phyloP scores from a whole-genome alignment of 2,888 invertebrate genomes.

The Quadroppia sp. region DNA sequence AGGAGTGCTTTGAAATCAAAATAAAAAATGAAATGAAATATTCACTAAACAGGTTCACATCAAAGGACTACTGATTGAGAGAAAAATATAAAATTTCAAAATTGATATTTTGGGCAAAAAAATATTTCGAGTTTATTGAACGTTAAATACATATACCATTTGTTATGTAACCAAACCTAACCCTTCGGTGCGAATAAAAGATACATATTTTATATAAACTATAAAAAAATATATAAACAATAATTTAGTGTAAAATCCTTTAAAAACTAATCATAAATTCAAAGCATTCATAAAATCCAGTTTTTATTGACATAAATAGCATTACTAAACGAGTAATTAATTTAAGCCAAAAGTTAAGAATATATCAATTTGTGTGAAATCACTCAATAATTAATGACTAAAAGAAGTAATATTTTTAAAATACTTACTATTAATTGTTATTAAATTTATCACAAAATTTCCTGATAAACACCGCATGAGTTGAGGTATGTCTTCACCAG shows the following conservation, averaged over 20 bases:
- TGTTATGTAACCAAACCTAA: not conserved
- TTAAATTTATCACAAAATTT: no score
- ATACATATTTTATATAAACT: not conserved
- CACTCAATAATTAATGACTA: not conserved
- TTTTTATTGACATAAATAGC: not conserved
- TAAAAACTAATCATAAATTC: not conserved
- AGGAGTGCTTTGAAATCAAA: not conserved
- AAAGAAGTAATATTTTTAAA: no score
- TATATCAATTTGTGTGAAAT: not conserved
- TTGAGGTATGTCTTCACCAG: not conserved
- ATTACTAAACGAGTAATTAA: not conserved
- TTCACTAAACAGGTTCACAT: constrained; percentile 5
- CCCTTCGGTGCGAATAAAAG: not conserved
- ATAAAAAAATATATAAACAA: not conserved
- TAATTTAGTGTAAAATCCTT: not conserved
- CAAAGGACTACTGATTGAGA: not conserved
- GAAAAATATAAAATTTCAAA: not conserved
- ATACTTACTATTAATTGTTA: no score
- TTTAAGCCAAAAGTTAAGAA: not conserved
- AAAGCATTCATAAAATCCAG: not conserved
- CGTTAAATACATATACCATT: not conserved
- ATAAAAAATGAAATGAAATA: not conserved
- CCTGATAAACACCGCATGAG: no score
- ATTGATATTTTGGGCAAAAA: not conserved
- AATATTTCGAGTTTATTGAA: constrained; percentile 8